A percentile compares a stretch with the other conserved stretches of the same genome.
These are phyloP conservation scores for Elachura formosa DNA, from an alignment of 2,113 vertebrate species.

Conservation along the genomic window DNA sequence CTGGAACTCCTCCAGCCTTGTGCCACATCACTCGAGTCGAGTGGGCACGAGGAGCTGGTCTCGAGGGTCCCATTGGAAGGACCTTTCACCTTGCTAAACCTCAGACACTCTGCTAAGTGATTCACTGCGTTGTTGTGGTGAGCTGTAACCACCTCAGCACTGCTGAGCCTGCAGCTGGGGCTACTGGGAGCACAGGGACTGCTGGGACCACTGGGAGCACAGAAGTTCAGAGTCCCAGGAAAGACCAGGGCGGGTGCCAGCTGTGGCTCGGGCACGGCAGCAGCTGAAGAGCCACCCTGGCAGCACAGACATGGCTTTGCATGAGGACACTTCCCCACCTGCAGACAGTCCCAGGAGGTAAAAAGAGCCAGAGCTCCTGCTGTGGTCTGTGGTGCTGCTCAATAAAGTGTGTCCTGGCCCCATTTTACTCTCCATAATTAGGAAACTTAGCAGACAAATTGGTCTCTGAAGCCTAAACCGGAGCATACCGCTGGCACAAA, in stretches of 20 bases:
- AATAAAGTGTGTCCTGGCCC: not conserved
- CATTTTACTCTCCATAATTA: not conserved
- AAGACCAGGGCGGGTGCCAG: accelerated
- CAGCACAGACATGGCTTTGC: not conserved
- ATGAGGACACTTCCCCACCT: not conserved
- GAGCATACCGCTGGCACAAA: not conserved
- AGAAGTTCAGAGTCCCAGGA: not conserved
- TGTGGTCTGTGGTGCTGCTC: not conserved
- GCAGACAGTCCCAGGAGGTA: not conserved
- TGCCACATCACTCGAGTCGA: not conserved
- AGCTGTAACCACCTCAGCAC: not conserved
- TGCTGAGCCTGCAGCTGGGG: not conserved
- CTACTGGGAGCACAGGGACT: not conserved
- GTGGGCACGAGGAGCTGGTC: not conserved
- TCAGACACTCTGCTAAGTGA: not conserved
- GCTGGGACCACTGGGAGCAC: not conserved
- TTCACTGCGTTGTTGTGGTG: not conserved
- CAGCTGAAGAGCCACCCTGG: not conserved
- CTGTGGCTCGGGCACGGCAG: not conserved
- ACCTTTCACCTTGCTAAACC: not conserved
- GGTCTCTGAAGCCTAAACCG: not conserved
- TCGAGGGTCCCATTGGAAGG: not conserved
- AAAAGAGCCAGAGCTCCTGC: not conserved
- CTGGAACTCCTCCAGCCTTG: not conserved
- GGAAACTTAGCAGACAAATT: not conserved